Evolutionary conservation across 2,797 vertebrate genomes (phyloP), one percentile per base, ranked within the genome.

Genomic region (Oreochromis grahami): DNA sequence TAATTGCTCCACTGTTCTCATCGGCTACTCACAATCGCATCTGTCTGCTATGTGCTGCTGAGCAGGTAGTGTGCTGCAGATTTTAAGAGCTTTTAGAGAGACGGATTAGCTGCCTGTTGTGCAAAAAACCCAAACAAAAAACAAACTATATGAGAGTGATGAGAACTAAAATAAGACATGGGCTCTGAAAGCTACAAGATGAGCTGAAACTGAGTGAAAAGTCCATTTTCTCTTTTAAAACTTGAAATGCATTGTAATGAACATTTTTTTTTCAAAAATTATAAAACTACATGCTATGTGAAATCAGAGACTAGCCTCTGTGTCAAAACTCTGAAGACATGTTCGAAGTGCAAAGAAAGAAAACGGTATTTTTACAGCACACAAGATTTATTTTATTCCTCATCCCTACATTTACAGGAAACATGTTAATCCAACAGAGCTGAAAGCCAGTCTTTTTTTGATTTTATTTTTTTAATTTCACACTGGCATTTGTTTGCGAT

Each of bases 381-480:
- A 91, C 85, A 91, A 60, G 24, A 90, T 89, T n/a, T 80, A 70
- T 87, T 95, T 95, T 93, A 95, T 93, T 96, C 79, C 74, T 89
- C 80, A 92, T 91, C 72, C 88, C 76, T 84, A 88, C 85, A 90
- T 79, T 81, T 91, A 88, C 89, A 93, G 86, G 88, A 92, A 92
- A 91, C 82, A 86, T 48, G 52, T 83, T 84, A 79, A 86, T 86
- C 82, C 87, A 91, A 88, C 70, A 86, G 51, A 86, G 76, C 82
- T 84, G 11, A 78, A 89, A 83, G 87, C 82, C 43, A 85, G 77
- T 55, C 38, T 81, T 60, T 29, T 29, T 7, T 36, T 38, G 0
- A 4, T 9, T 3, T 9, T 36, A 10, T 38, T 87, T 86, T 76
- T 85, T 56, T 50, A 86, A 82, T 56, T 87, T 92, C 81, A 93